Evolutionary conservation across 2,797 vertebrate species (phyloP), one percentile per base, ranked within the genome.

Genomic region (Prunella strophiata): DNA sequence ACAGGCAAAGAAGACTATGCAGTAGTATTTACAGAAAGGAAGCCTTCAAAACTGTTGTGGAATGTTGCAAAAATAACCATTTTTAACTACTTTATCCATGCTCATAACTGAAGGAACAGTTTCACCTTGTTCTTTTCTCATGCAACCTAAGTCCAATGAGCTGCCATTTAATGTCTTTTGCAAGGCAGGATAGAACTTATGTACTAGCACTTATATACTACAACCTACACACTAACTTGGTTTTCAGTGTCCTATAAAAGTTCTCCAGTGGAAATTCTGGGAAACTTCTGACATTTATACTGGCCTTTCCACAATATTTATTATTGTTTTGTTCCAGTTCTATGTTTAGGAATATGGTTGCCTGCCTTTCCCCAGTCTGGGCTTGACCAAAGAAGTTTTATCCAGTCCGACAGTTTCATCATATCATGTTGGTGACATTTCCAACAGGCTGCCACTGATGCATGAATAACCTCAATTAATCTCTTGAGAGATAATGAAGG

Each of bases 401-500:
- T 27, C 50, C 55, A 48, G 26, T 51, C 36, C 32, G 6, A 22
- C 16, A 16, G n/a, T 86, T 94, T 90, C 59, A 84, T 36, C 10
- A 23, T 63, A n/a, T 63, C 62, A 8, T 78, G 13, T 34, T 70
- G 43, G 43, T 91, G 73, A 58, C 63, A 70, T 68, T 94, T 93
- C 57, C 67, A 88, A 68, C 22, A 79, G 54, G 13, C 58, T 88
- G n/a, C 62, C 51, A 54, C n/a, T 17, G 79, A 58, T 72, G 66
- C 36, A 30, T 55, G 20, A 94, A 75, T 75, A 78, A 86, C 48
- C 71, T n/a, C 36, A 82, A 79, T 82, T 88, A 94, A 85, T 81
- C 47, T 82, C 76, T 42, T 42, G 51, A 50, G 73, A 84, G 48
- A 47, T 59, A 88, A 90, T 21, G 16, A 90, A 90, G 55, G 45